Base-by-base conservation (phyloP, 2,797 vertebrate species). In the Cryptoblepharus egeriae region DNA sequence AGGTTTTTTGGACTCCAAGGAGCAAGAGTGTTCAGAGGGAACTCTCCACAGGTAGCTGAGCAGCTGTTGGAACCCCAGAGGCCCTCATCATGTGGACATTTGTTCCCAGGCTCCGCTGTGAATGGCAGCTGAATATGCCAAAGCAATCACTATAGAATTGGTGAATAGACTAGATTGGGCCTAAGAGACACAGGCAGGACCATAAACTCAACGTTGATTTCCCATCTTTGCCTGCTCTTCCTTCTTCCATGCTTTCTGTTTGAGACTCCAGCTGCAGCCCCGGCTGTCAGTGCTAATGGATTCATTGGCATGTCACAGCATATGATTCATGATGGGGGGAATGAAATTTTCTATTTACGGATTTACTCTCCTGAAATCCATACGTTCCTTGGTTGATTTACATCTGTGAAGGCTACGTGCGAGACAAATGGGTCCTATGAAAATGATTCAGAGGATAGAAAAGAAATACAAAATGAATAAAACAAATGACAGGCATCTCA, bases 381-480 rank as follows among this genome's bases (percentile, higher is more conserved):
- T 68, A 73, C 24, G 58, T 39, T 49, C 26, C 55, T 45, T 71
- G 39, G 12, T 61, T 18, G 32, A 84, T 77, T 85, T 89, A 82
- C 28, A 57, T 10, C 55, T 68, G 22, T 71, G 42, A 42, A 79
- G 45, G 20, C 6, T 52, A 71, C 2, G 2, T 67, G 35, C 63
- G 71, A 82, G 79, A 84, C 81, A 87, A 88, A 75, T 32, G 0
- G 13, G 68, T 49, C 32, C 45, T 45, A 13, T 77, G 57, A 74
- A 71, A 7, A 84, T 60, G 37, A 82, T 73, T 82, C 61, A 82
- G 30, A 70, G 35, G 69, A 63, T 3, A 70, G 68, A 58, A 83
- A 81, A 5, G 69, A 82, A 73, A 67, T 75, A 37, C 28, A 67
- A 77, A 85, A 82, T 63, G 9, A 87, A 78, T n/a, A 75, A 87